Percentiles rank a stretch among this genome's conserved stretches.
phyloP scores from a whole-genome alignment of 2,797 vertebrate genomes.

The Siniperca scherzeri region DNA sequence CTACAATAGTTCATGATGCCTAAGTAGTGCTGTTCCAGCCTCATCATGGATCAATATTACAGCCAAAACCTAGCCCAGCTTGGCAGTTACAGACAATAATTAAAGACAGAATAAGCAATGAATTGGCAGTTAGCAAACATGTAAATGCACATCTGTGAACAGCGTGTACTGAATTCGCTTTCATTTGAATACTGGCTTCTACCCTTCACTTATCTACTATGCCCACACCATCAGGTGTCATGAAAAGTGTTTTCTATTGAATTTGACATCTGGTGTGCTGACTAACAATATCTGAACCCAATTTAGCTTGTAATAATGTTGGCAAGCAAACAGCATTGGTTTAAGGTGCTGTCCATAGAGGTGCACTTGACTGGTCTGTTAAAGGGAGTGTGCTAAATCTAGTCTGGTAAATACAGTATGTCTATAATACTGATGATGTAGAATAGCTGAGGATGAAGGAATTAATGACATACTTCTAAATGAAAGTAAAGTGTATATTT shows the following conservation, averaged over 20 bases:
- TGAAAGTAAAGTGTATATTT: not conserved
- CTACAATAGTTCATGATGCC: constrained; percentile 35
- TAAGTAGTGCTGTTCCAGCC: constrained; percentile 17
- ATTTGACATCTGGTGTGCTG: constrained; percentile 82
- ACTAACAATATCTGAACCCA: constrained; percentile 74
- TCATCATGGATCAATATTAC: constrained; percentile 46
- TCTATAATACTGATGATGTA: constrained; percentile 6
- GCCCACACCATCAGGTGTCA: constrained; percentile 67
- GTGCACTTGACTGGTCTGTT: constrained; percentile 26
- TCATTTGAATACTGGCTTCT: constrained; percentile 74
- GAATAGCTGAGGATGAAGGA: constrained; percentile 4
- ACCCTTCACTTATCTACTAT: constrained; percentile 62
- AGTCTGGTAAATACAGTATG: constrained; percentile 2
- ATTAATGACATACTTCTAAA: constrained; percentile 23
- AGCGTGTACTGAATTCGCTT: constrained; percentile 64
- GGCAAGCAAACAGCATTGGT: constrained; percentile 62
- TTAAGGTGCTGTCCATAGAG: constrained; percentile 41
- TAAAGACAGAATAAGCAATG: constrained; percentile 72
- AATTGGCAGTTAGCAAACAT: constrained; percentile 71
- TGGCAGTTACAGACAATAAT: constrained; percentile 69
- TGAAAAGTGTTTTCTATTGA: constrained; percentile 66
- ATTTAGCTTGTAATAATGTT: constrained; percentile 77
- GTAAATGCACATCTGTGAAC: constrained; percentile 78
- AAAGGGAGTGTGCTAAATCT: constrained; percentile 1
- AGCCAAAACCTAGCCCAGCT: constrained; percentile 53